Base-by-base conservation (phyloP, 2,113 vertebrate species). In the Tamias sibiricus region DNA sequence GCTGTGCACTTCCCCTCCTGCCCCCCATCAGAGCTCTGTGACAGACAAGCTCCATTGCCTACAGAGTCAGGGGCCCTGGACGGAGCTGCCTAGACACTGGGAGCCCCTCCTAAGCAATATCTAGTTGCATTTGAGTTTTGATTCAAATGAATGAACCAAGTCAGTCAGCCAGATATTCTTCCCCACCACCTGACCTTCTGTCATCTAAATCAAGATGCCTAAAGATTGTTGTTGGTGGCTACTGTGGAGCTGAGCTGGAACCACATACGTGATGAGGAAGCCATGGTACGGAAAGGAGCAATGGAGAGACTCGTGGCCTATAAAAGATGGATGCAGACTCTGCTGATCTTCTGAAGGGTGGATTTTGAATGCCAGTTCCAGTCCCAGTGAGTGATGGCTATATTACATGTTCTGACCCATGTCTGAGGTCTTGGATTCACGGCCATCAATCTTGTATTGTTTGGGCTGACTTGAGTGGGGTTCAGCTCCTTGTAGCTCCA, bases 141-240 rank as follows among this genome's bases (percentile, higher is more conserved):
- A 92, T 72, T 92, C 76, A 80, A 83, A 84, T 4, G 52, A 71
- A 71, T 35, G 68, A 82, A 84, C 42, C 40, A 94, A 86, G 59
- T 32, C 52, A 71, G 64, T 87, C 28, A 37, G 28, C n/a, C 40
- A 42, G 40, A 12, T 16, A 32, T 42, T 81, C 16, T 75, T 75
- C 9, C 28, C 28, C 12, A 14, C 22, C 22, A n/a, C 22, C 37
- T 28, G 5, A 37, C 2, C 4, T 17, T n/a, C 14, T 32, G 37
- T 16, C 20, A 62, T 28, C 14, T 26, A 44, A 40, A 28, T 83
- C 28, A 59, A 87, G 57, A 66, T 26, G 80, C 32, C 68, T 30
- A 80, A n/a, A 75, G 71, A 54, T 17, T 71, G 37, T 1, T 74
- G 42, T 32, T 57, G 57, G 83, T 17, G 71, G 44, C 30, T 88